These are phyloP conservation scores for Lethrus apterus DNA, from an alignment of 1,140 invertebrate genomes.

Conservation along the genomic window DNA sequence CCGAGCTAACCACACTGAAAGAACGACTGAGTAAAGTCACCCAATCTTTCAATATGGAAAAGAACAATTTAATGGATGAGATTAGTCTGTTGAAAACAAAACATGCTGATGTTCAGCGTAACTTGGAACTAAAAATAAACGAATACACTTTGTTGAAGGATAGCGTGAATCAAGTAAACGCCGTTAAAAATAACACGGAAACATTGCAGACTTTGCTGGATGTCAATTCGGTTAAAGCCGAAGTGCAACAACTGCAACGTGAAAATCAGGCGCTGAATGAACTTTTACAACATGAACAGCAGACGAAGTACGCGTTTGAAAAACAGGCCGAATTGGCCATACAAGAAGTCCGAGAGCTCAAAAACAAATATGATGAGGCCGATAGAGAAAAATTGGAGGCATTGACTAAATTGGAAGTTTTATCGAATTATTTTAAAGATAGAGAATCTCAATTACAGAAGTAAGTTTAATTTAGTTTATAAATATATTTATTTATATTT, in stretches of 20 bases:
- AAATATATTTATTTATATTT: conserved; percentile 2
- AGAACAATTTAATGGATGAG: conserved; percentile 14
- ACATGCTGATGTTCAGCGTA: conserved; percentile 24
- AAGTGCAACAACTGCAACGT: conserved; percentile 43
- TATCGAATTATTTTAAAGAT: conserved; percentile 82
- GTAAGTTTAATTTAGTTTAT: conserved; percentile 43
- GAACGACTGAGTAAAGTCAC: conserved; percentile 30
- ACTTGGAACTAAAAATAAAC: conserved; percentile 34
- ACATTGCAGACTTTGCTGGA: conserved; percentile 41
- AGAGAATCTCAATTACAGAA: conserved; percentile 79
- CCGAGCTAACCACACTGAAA: conserved; percentile 30
- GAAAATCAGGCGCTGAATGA: conserved; percentile 40
- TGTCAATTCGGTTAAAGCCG: conserved; percentile 44
- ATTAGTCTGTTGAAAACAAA: conserved; percentile 10
- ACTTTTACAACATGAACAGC: conserved; percentile 41
- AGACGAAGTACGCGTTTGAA: conserved; percentile 31
- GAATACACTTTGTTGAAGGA: conserved; percentile 40
- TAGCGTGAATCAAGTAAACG: conserved; percentile 41
- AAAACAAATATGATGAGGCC: conserved; percentile 58
- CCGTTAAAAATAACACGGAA: conserved; percentile 38
- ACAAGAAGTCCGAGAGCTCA: conserved; percentile 48
- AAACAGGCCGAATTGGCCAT: conserved; percentile 26
- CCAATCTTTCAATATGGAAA: conserved; percentile 18
- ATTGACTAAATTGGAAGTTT: conserved; percentile 72
- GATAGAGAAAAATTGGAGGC: conserved; percentile 74